phyloP scores from a whole-genome alignment of 2,888 invertebrate species.

The Bombylius major region DNA sequence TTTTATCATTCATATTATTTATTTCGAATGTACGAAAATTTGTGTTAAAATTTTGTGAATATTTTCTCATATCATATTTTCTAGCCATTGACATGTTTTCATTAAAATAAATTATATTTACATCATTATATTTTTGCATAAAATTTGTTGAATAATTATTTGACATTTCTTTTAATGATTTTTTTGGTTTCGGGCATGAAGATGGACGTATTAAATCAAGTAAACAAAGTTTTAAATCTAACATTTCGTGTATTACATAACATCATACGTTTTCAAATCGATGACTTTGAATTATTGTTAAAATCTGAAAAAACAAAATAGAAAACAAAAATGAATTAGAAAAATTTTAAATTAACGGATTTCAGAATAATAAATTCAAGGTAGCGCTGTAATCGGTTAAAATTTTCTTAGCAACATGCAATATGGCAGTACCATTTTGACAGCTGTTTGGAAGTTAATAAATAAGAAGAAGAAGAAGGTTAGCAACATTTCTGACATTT shows the following conservation, averaged over 20 bases:
- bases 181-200: slow-evolving; percentile 25
- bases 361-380: no score
- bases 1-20: slow-evolving; percentile 16
- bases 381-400: no score
- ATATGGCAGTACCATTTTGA: no score
- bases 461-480: no score
- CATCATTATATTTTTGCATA: slow-evolving; percentile 31
- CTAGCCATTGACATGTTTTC: slow-evolving; percentile 37
- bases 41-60: slow-evolving; percentile 14
- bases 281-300: not conserved
- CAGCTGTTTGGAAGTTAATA: no score
- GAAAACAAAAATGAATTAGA: no score
- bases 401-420: no score
- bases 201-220: slow-evolving; percentile 29
- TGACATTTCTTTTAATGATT: slow-evolving; percentile 32
- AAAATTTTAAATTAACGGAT: no score
- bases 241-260: slow-evolving; percentile 19
- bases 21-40: not conserved
- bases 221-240: slow-evolving; percentile 33
- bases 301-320: not conserved
- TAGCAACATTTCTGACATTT: no score
- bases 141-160: slow-evolving; percentile 28
- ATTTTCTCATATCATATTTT: slow-evolving; percentile 28
- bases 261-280: no score
- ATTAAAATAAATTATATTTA: slow-evolving; percentile 34